Evolutionary conservation across 2,797 vertebrate species (phyloP).

Genomic region (Rhabdophis nuchalis): DNA sequence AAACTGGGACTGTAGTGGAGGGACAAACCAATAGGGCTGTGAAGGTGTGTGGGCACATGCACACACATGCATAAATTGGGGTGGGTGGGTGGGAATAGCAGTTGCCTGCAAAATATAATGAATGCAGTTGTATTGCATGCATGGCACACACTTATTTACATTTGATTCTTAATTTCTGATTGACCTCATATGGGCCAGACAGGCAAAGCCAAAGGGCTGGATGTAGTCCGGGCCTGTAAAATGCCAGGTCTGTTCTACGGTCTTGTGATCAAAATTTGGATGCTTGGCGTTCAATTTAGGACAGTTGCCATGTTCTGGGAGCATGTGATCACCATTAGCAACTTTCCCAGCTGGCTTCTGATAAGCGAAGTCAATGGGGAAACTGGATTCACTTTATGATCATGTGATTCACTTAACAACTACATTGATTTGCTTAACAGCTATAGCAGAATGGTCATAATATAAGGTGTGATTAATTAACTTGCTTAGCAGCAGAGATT

Average conservation of each 20-base stretch:
- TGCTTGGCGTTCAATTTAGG: background rate
- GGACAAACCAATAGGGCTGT: background rate
- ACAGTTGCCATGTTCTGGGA: no score
- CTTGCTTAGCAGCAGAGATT: background rate
- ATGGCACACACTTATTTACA: background rate
- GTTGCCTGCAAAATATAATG: background rate
- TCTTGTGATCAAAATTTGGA: background rate
- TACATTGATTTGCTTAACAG: no score
- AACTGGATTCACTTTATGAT: background rate
- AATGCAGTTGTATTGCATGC: background rate
- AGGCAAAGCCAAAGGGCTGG: background rate
- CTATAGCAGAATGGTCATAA: background rate
- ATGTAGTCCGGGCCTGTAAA: background rate
- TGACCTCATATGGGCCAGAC: background rate
- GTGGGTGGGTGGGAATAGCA: no score
- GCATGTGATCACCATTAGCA: no score
- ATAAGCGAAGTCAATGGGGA: background rate
- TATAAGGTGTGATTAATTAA: background rate
- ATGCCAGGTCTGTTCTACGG: background rate
- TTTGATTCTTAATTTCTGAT: background rate
- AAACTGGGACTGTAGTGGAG: no score
- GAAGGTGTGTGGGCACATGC: background rate
- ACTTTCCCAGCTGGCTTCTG: no score
- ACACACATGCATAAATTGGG: background rate
- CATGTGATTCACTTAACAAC: background rate